Base-by-base conservation (phyloP, 2,797 vertebrate species). In the Acanthis flammea region DNA sequence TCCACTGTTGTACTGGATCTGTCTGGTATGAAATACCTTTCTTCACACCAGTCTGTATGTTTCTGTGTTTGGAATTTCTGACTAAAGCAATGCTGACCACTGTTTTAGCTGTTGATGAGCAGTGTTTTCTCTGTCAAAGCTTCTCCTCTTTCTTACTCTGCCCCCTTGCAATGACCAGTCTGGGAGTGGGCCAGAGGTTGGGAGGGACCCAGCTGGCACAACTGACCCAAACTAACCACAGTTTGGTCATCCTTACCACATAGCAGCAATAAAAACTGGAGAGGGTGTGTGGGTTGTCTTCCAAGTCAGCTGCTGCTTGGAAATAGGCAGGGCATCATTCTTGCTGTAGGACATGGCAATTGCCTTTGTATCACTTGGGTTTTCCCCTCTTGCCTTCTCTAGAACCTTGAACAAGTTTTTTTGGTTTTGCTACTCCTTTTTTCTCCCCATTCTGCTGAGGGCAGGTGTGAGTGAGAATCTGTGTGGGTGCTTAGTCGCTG, bases 201-300 rank as follows among this genome's bases (percentile, higher is more conserved):
- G 21, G 25, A 47, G 3, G 18, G 3, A 30, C 28, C 28, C 3
- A 72, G 6, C 4, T 44, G 31, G 13, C 12, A 37, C 23, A 67
- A 18, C 7, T 1, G 1, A 60, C 4, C 14, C 16, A 41, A 39
- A 24, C 7, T 45, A 33, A 41, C 6, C 17, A 24, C 30, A 68
- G 3, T 61, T 30, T 41, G 37, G 19, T 58, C 10, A 70, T 68
- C 21, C 14, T 48, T 11, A 41, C 5, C 8, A 5, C 7, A 9
- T 1, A 13, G 14, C 0, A 70, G 19, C 35, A 63, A 8, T 21
- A 44, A 51, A 79, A 77, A 16, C 7, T 21, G 5, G 7, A 19
- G 12, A 28, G 15, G 2, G 4, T 8, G 4, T 1, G 23, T 6
- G 16, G 0, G 2, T 5, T 47, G 9, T 47, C 53, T 67, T 63